phyloP scores from a whole-genome alignment of 1,140 invertebrate species.

The Lineus longissimus region DNA sequence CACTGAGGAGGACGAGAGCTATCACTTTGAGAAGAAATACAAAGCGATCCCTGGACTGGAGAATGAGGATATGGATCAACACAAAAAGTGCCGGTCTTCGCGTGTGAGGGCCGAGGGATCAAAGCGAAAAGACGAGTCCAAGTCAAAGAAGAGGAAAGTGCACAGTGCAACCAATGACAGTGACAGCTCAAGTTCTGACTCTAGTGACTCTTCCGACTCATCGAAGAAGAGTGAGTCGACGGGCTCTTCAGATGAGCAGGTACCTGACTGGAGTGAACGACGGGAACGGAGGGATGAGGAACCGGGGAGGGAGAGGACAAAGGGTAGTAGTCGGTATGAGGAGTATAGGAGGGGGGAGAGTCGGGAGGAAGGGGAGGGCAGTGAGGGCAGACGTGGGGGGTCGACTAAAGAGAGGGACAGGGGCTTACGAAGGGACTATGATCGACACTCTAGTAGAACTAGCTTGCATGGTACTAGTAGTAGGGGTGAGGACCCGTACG shows the following conservation, averaged over 20 bases:
- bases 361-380: constrained; percentile 11
- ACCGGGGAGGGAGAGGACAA: constrained; percentile 6
- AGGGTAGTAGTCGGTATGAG: neutral
- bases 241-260: neutral
- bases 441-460: no score
- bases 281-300: constrained; percentile 53
- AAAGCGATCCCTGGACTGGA: no score
- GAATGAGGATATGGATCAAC: no score
- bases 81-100: no score
- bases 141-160: constrained; percentile 41
- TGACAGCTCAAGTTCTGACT: no score
- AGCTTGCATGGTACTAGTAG: no score
- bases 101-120: no score
- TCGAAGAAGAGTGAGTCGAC: constrained; percentile 4
- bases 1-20: neutral
- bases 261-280: constrained; percentile 34
- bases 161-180: neutral
- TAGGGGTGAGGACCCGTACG: no score
- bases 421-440: no score
- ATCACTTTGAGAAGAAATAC: neutral
- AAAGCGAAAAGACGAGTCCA: constrained; percentile 24
- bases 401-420: no score
- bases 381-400: neutral
- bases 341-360: constrained; percentile 8
- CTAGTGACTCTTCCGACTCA: no score